These are phyloP conservation scores for Zygogramma bicolorata DNA, from an alignment of 2,888 invertebrate genomes.

Conservation along the genomic window DNA sequence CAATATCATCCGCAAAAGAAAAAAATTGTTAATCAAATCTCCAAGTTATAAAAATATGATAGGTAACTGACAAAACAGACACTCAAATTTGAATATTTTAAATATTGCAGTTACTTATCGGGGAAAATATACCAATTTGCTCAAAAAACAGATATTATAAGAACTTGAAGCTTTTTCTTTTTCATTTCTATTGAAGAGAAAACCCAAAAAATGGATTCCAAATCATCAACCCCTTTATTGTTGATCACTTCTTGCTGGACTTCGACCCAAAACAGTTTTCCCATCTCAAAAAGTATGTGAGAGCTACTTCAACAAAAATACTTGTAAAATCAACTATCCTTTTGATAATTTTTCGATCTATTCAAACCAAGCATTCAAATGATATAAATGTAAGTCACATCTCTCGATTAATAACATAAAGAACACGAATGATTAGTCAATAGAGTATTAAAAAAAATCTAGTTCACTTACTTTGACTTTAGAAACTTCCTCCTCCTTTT, in stretches of 20 bases:
- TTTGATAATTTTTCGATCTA: constrained; percentile 11
- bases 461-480: constrained; percentile 55
- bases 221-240: neutral
- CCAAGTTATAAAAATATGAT: no score
- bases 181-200: no score
- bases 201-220: neutral
- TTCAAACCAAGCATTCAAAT: constrained; percentile 17
- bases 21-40: no score
- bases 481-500: constrained; percentile 50
- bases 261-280: neutral
- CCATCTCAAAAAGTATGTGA: constrained; percentile 5
- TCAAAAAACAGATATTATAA: no score
- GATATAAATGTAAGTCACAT: constrained; percentile 37
- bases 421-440: constrained; percentile 42
- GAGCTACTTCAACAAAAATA: neutral
- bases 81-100: no score
- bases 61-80: no score
- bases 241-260: neutral
- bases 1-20: no score
- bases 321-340: neutral
- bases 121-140: no score
- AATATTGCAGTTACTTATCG: no score
- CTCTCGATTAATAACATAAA: constrained; percentile 35
- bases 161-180: no score
- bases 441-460: constrained; percentile 4